Evolutionary conservation across 2,113 vertebrate genomes (phyloP), one percentile per base, ranked within the genome.

Genomic region (Mobula birostris): DNA sequence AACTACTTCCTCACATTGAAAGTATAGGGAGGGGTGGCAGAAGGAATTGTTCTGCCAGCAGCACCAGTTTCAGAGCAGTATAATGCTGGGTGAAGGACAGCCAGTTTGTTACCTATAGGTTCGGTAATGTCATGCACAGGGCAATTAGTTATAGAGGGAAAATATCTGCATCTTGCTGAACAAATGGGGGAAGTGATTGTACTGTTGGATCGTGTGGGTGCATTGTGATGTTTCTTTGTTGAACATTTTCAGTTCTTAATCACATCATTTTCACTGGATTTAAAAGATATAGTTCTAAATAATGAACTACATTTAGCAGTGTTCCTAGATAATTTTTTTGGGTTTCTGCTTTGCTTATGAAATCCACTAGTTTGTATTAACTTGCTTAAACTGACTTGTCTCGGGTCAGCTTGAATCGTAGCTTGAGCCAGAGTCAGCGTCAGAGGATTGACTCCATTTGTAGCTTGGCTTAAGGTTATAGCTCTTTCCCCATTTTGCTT

Each of bases 61-160:
- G 83, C 27, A 61, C 83, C 58, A 63, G 83, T 63, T 88, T 88
- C 58, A 88, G 83, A 61, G 24, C 56, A 63, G 83, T 63, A 88
- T n/a, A 88, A 88, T 19, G 58, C 83, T 88, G 83, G 83, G 83
- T 63, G 27, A 61, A 88, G 58, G 83, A 88, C 58, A 88, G 27
- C 58, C 83, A n/a, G 27, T 88, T 88, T 88, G 5, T 88, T 61
- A 8, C 61, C 83, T 88, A 58, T 27, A 14, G 83, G 36, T 36
- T 36, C 36, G 36, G 11, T 29, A 15, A 27, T 88, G 56, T 88
- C 15, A n/a, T 56, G 61, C 27, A 27, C 83, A 88, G 61, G 83
- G 24, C 4, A 1, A n/a, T 27, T 63, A 48, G 48, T 48, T 88
- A 58, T 63, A 63, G 83, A 88, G 48, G 48, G 48, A 48, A 48